Percentiles rank a stretch among this genome's conserved stretches.
These are phyloP conservation scores for Phyllotis vaccarum DNA, from an alignment of 2,797 vertebrate genomes.

Conservation along the genomic window DNA sequence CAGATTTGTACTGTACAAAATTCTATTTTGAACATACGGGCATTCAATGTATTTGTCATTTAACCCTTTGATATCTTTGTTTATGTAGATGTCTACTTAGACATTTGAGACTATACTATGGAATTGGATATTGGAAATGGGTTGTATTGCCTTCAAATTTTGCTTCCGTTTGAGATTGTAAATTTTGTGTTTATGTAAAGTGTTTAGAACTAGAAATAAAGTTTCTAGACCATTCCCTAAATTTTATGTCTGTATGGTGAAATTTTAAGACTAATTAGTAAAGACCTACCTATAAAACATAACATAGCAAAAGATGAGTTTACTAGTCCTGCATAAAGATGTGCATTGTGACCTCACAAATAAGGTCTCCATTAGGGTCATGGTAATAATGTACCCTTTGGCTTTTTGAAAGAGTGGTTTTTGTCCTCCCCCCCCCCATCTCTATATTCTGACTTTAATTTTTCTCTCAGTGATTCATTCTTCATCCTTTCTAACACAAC, in stretches of 20 bases:
- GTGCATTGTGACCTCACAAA: constrained; percentile 51
- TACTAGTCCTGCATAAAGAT: constrained; percentile 47
- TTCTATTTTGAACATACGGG: constrained; percentile 74
- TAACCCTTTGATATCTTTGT: constrained; percentile 62
- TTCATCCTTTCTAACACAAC: constrained; percentile 20
- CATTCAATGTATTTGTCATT: constrained; percentile 75
- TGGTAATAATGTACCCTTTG: neutral
- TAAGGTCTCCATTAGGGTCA: constrained; percentile 48
- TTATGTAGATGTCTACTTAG: constrained; percentile 81
- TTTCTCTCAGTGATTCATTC: constrained; percentile 44
- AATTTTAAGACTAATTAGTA: constrained; percentile 69
- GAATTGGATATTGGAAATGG: constrained; percentile 82
- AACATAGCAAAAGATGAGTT: constrained; percentile 57
- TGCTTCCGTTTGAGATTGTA: constrained; percentile 78
- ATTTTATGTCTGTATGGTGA: constrained; percentile 77
- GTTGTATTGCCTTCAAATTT: constrained; percentile 84
- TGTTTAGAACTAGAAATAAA: constrained; percentile 79
- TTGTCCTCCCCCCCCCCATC: neutral
- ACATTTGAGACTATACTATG: constrained; percentile 83
- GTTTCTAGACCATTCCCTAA: constrained; percentile 63
- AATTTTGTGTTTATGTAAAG: constrained; percentile 80
- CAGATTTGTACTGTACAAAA: constrained; percentile 49
- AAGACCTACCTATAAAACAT: constrained; percentile 32
- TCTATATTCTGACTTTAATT: neutral
- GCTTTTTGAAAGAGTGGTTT: constrained; percentile 56